Evolutionary conservation across 2,797 vertebrate genomes (phyloP).

Genomic region (Apodemus agrarius): DNA sequence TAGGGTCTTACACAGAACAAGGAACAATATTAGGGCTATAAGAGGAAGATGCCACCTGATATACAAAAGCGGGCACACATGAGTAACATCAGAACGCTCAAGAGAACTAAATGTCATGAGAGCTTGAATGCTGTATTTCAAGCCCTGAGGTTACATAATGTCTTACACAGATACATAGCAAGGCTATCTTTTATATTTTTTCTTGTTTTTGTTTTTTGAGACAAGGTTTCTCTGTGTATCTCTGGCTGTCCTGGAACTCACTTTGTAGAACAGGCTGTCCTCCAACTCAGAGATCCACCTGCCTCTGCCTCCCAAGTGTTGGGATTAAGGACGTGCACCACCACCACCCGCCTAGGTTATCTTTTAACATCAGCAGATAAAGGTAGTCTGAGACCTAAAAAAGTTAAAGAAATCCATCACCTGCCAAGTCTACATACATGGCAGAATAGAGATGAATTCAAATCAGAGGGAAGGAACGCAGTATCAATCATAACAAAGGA

Average conservation of each 20-base stretch:
- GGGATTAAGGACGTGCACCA: too few species aligned
- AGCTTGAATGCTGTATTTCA: not conserved
- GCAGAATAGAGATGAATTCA: not conserved
- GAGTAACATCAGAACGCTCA: not conserved
- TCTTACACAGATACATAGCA: not conserved
- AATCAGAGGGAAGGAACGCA: not conserved
- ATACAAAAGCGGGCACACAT: not conserved
- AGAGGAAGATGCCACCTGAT: not conserved
- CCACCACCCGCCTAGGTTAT: too few species aligned
- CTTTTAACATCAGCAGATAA: not conserved
- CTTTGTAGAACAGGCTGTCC: too few species aligned
- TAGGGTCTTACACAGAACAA: not conserved
- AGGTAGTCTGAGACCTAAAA: not conserved
- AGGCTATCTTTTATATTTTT: not conserved
- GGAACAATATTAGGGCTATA: not conserved
- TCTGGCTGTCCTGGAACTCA: too few species aligned
- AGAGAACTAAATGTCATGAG: not conserved
- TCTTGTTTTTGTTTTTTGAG: too few species aligned
- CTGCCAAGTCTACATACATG: not conserved
- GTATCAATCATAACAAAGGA: not conserved
- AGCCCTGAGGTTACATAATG: not conserved
- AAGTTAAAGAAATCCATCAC: not conserved
- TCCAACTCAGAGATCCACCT: too few species aligned
- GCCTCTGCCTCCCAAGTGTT: too few species aligned
- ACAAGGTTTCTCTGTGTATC: too few species aligned